A percentile compares a stretch with the other conserved stretches of the same genome.
Evolutionary conservation across 2,888 invertebrate genomes (phyloP).

Genomic region (Maniola hyperantus): DNA sequence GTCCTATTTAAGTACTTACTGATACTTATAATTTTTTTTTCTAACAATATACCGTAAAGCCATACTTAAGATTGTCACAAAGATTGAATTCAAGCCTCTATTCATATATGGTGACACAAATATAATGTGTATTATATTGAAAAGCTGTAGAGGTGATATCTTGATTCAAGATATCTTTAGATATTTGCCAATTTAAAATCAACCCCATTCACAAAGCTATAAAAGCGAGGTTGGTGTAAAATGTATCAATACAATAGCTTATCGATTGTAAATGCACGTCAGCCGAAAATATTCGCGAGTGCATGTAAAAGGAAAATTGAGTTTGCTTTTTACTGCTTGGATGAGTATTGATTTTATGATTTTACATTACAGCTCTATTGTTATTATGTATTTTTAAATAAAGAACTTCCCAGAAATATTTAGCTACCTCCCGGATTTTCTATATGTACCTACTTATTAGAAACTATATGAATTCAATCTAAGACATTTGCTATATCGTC

Average conservation of each 20-base stretch:
- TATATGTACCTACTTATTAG: too few relatives aligned
- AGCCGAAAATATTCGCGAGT: constrained; percentile 20
- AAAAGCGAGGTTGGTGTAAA: background rate
- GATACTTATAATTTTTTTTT: too few relatives aligned
- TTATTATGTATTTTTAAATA: background rate
- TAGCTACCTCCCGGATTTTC: too few relatives aligned
- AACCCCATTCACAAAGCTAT: background rate
- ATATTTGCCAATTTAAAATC: background rate
- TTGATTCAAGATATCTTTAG: constrained; percentile 9
- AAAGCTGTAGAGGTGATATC: constrained; percentile 18
- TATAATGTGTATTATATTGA: constrained; percentile 17
- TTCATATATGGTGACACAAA: constrained; percentile 18
- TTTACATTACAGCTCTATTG: background rate
- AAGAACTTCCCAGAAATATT: too few relatives aligned
- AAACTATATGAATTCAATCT: too few relatives aligned
- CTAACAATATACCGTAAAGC: background rate
- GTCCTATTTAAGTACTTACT: background rate
- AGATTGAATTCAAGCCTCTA: constrained; percentile 11
- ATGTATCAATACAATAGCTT: constrained; percentile 6
- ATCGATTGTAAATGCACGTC: constrained; percentile 21
- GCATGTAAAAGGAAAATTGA: constrained; percentile 17
- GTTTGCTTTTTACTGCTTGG: constrained; percentile 18
- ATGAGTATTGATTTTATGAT: constrained; percentile 7
- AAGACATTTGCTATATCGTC: too few relatives aligned
- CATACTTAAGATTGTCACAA: background rate